Evolutionary conservation across 1,140 invertebrate genomes (phyloP).

Genomic region (Caenorhabditis briggsae): DNA sequence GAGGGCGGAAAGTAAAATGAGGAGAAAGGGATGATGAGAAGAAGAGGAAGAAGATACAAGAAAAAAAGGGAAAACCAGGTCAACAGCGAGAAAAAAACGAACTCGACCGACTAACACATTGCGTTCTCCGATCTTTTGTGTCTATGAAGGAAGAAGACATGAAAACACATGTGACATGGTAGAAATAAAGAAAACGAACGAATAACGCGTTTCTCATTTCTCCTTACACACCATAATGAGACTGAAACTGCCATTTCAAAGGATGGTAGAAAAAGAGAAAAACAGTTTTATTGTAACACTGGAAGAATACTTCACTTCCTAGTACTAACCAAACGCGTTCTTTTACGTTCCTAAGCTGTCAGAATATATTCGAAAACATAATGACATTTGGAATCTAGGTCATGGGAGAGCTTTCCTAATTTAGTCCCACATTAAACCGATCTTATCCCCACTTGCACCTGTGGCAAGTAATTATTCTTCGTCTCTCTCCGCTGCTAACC

Average conservation of each 20-base stretch:
- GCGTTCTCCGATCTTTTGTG: slow-evolving; percentile 42
- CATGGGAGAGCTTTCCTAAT: too few relatives aligned
- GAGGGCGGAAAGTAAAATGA: background rate
- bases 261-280: background rate
- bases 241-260: background rate
- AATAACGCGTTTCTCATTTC: background rate
- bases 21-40: slow-evolving; percentile 23
- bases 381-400: too few relatives aligned
- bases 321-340: too few relatives aligned
- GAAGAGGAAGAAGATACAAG: background rate
- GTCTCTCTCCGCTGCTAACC: background rate
- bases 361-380: too few relatives aligned
- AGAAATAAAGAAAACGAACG: background rate
- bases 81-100: slow-evolving; percentile 24
- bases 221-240: background rate
- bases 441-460: background rate
- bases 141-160: slow-evolving; percentile 25
- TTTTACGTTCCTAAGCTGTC: too few relatives aligned
- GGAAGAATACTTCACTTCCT: too few relatives aligned
- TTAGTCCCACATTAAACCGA: too few relatives aligned
- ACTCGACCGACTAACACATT: slow-evolving; percentile 27
- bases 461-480: background rate
- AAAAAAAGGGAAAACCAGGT: slow-evolving; percentile 30
- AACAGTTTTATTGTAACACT: too few relatives aligned
- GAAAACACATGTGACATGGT: slow-evolving; percentile 7